phyloP scores from a whole-genome alignment of 2,797 vertebrate species.

The Hylomyscus alleni region DNA sequence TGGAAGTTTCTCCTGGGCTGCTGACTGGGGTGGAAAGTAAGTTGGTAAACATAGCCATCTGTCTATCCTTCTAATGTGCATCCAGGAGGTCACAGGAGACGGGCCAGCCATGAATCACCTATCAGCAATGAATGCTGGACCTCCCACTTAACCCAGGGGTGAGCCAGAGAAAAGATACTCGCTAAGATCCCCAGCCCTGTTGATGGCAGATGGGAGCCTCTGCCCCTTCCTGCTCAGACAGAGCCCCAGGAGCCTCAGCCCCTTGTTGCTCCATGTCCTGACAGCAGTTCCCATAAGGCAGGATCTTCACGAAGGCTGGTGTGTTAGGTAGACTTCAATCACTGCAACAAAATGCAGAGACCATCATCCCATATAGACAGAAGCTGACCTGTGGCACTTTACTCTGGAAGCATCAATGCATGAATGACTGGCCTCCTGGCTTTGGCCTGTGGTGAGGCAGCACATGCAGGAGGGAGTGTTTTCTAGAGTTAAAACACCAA shows the following conservation, averaged over 20 bases:
- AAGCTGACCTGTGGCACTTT: not conserved
- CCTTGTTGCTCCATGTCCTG: not conserved
- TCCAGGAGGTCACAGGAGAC: conserved; percentile 20
- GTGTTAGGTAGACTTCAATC: not conserved
- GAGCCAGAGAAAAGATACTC: not conserved
- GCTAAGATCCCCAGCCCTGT: not conserved
- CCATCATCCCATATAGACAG: no score
- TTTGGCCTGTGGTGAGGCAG: not conserved
- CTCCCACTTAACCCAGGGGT: not conserved
- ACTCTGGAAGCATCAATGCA: no score
- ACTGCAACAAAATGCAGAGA: not conserved
- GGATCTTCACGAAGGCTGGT: no score
- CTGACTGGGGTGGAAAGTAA: not conserved
- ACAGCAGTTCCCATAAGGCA: not conserved
- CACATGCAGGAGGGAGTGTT: not conserved
- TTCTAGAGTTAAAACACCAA: not conserved
- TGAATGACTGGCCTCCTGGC: not conserved
- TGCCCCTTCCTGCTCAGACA: not conserved
- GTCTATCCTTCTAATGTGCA: fast-evolving
- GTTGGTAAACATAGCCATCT: not conserved
- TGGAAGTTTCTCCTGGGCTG: not conserved
- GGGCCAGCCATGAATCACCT: not conserved
- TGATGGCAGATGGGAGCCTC: not conserved
- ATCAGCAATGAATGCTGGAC: fast-evolving
- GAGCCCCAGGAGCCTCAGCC: not conserved